These are phyloP conservation scores for Homalodisca vitripennis DNA, from an alignment of 1,140 invertebrate genomes.

Conservation along the genomic window DNA sequence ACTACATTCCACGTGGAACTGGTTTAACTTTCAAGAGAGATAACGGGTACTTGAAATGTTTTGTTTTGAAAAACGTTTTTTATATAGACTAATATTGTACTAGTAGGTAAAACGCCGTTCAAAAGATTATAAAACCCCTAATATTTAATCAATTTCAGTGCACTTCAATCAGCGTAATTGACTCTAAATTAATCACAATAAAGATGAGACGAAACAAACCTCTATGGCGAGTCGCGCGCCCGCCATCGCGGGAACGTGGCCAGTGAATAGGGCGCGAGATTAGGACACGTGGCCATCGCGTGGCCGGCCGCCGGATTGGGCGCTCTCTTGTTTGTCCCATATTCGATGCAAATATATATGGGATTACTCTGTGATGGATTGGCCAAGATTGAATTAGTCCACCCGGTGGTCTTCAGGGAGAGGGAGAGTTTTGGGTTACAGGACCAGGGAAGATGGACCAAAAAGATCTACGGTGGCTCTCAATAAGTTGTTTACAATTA, in stretches of 20 bases:
- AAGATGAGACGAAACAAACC: neutral
- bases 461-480: too few relatives aligned
- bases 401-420: neutral
- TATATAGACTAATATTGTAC: neutral
- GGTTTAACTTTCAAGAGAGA: neutral
- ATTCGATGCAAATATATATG: conserved; percentile 13
- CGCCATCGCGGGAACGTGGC: neutral
- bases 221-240: too few relatives aligned
- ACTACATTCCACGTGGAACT: neutral
- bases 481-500: too few relatives aligned
- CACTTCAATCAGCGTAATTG: neutral
- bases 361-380: conserved; percentile 9
- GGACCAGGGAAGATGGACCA: too few relatives aligned
- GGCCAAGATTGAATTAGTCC: conserved; percentile 11
- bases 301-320: too few relatives aligned
- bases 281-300: conserved; percentile 1
- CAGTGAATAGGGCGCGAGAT: neutral
- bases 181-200: neutral
- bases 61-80: neutral
- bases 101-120: neutral
- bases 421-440: too few relatives aligned
- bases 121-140: neutral
- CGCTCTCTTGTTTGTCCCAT: conserved; percentile 4
- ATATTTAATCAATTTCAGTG: neutral
- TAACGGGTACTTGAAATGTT: neutral